Evolutionary conservation across 2,888 invertebrate species (phyloP).

Genomic region (Conops quadrifasciatus): DNA sequence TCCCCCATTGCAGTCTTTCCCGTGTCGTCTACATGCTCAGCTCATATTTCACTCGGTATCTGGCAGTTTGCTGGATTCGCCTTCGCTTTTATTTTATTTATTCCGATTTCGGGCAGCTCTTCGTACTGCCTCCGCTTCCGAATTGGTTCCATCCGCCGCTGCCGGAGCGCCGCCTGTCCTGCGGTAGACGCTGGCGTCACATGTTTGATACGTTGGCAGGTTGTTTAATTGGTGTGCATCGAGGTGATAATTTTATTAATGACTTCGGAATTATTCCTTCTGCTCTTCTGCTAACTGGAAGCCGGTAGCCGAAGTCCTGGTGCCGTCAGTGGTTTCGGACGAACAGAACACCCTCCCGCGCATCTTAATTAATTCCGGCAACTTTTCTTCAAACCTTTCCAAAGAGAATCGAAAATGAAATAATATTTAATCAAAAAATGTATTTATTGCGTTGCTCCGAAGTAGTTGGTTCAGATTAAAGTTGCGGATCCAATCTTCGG

Average conservation of each 20-base stretch:
- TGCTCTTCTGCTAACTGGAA: conserved; percentile 27
- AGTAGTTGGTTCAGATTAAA: too few species aligned
- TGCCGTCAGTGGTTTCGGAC: neutral
- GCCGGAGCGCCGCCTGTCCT: neutral
- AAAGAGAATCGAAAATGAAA: neutral
- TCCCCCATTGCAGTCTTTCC: neutral
- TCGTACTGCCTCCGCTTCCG: neutral
- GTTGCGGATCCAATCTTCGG: too few species aligned
- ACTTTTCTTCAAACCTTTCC: neutral
- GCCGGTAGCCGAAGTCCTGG: neutral
- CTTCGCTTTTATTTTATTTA: neutral
- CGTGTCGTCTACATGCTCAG: neutral
- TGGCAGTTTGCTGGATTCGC: conserved; percentile 6
- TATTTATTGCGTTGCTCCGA: too few species aligned
- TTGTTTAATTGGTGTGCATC: conserved; percentile 63
- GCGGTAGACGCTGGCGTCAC: conserved; percentile 49
- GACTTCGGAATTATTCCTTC: conserved; percentile 54
- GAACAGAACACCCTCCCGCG: conserved; percentile 20
- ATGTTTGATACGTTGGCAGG: conserved; percentile 60
- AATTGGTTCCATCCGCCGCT: conserved; percentile 10
- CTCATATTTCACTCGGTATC: conserved; percentile 22
- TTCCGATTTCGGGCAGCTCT: neutral
- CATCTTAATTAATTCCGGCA: conserved; percentile 56
- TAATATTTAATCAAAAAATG: too few species aligned
- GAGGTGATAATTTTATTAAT: conserved; percentile 65